phyloP scores from a whole-genome alignment of 2,797 vertebrate genomes.

The Acanthurus lineatus region DNA sequence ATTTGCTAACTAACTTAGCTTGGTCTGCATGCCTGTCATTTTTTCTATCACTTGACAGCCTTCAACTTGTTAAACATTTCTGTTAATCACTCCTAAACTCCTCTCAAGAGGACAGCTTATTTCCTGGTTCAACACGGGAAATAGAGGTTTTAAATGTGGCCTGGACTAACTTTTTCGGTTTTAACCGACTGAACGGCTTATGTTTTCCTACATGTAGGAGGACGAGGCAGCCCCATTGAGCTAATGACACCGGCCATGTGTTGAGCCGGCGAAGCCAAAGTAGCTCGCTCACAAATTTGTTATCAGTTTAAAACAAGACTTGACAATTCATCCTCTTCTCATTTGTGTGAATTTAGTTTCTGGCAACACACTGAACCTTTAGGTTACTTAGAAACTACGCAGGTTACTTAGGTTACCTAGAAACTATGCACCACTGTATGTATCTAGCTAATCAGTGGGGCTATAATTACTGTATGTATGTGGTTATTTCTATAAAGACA shows the following conservation, averaged over 20 bases:
- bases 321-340: neutral
- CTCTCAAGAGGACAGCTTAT: fast-evolving
- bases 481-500: neutral
- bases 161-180: neutral
- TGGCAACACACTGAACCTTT: neutral
- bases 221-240: conserved; percentile 18
- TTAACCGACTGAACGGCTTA: neutral
- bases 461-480: neutral
- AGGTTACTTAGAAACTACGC: too few relatives aligned
- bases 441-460: too few relatives aligned
- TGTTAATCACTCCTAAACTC: neutral
- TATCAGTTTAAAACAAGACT: neutral
- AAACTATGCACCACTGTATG: too few relatives aligned
- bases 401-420: too few relatives aligned
- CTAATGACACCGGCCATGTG: conserved; percentile 56
- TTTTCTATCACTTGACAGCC: neutral
- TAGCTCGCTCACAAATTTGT: neutral
- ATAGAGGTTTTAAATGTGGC: too few relatives aligned
- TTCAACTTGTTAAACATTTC: neutral
- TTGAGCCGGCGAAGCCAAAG: conserved; percentile 18
- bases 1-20: conserved; percentile 40
- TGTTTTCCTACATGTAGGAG: conserved; percentile 29
- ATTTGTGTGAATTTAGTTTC: neutral
- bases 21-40: conserved; percentile 39
- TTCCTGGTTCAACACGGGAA: neutral